Evolutionary conservation across 2,888 invertebrate genomes (phyloP), one percentile per base, ranked within the genome.

Genomic region (Aspidiotus destructor): DNA sequence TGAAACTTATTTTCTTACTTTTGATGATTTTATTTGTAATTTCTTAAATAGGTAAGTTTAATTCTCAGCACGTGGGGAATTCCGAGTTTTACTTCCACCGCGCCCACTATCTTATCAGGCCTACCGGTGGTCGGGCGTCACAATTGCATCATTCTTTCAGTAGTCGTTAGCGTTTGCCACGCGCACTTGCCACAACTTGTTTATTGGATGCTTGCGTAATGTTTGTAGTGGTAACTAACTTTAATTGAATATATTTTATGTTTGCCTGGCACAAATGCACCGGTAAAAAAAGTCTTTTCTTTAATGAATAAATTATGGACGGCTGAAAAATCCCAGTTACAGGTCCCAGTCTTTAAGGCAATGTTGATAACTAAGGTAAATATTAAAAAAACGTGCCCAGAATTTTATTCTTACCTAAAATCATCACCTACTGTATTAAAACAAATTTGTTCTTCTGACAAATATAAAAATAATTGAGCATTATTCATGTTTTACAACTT

Each of bases 211-310:
- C n/a, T n/a, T n/a, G n/a, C n/a, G n/a, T n/a, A n/a, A n/a, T n/a
- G n/a, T n/a, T n/a, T n/a, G n/a, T n/a, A n/a, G n/a, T n/a, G n/a
- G n/a, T n/a, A n/a, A 48, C 48, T 6, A 48, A 48, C 6, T 48
- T 48, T 48, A 48, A 48, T 48, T 13, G 48, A 48, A 48, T 48
- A 48, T 48, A 48, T 48, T 48, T 48, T 48, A 48, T 48, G 48
- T 48, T n/a, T 48, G 48, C 48, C 48, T 48, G 48, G 48, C 48
- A 48, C 48, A 48, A 48, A 48, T 48, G 48, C 48, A 48, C 11
- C 48, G 10, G 48, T 48, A 48, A 6, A 48, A 48, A 48, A 6
- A 48, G 48, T 48, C 10, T 48, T 48, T 48, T 48, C 48, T 48
- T 48, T 48, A 48, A 48, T 48, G 48, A n/a, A 48, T 13, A 48